Evolutionary conservation across 2,888 invertebrate genomes (phyloP).

Genomic region (Drosophila birchii): DNA sequence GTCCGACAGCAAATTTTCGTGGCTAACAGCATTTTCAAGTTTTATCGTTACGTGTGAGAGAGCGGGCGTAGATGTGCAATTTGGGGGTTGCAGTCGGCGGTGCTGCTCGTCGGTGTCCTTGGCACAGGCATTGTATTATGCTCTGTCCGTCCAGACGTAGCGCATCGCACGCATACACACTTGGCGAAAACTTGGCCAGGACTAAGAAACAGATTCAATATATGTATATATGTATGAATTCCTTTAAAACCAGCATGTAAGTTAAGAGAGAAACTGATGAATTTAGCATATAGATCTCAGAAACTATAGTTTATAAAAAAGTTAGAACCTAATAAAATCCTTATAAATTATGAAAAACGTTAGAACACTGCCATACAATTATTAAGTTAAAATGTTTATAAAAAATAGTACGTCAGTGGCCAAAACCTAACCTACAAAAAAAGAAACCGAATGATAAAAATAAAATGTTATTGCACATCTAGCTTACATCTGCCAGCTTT

Average conservation of each 20-base stretch:
- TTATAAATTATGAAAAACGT: too few species aligned
- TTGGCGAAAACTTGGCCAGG: neutral
- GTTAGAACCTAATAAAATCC: too few species aligned
- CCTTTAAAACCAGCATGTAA: neutral
- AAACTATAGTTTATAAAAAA: too few species aligned
- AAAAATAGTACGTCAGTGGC: too few species aligned
- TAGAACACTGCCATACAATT: too few species aligned
- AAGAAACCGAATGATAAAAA: too few species aligned
- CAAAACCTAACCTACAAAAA: too few species aligned
- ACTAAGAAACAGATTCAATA: neutral
- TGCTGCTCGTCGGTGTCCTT: constrained; percentile 64
- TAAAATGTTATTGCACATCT: too few species aligned
- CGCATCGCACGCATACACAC: constrained; percentile 44
- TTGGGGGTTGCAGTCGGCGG: constrained; percentile 9
- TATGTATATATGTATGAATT: neutral
- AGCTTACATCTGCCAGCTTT: too few species aligned
- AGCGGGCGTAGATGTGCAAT: constrained; percentile 20
- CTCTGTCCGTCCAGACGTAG: constrained; percentile 1
- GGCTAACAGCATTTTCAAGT: constrained; percentile 81
- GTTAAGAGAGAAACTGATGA: neutral
- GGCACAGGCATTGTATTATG: constrained; percentile 68
- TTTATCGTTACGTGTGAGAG: constrained; percentile 68
- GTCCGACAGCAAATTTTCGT: constrained; percentile 76
- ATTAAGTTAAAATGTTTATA: too few species aligned
- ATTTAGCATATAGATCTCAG: neutral